Evolutionary conservation across 2,113 vertebrate species (phyloP), one percentile per base, ranked within the genome.

Genomic region (Cervus canadensis): DNA sequence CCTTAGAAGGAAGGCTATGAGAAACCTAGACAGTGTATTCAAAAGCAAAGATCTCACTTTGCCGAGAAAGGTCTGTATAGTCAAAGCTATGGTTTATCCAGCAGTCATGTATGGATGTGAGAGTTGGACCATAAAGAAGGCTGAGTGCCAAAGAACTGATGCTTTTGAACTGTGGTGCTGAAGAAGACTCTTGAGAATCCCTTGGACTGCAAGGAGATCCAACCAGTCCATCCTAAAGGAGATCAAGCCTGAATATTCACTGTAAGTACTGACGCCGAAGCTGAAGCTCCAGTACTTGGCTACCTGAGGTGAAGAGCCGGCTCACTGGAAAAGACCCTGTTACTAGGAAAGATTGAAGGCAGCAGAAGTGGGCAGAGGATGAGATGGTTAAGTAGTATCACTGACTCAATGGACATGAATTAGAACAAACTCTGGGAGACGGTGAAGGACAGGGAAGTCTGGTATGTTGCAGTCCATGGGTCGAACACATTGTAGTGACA

Each of bases 271-370:
- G 19, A 74, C 23, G 36, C 67, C 13, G 21, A 74, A 71, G n/a
- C n/a, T 23, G 10, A 71, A 74, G 67, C 67, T 40, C 67, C 19
- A 74, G 19, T 74, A 74, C 19, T 23, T 71, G 67, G 67, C 19
- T 23, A 71, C n/a, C 67, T 40, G 19, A 71, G 0, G 0, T 12
- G n/a, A 71, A 40, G 67, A 40, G n/a, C 5, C 12, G 9, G 67
- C 67, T 71, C n/a, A 71, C 19, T 71, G 67, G 9, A 36, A 71
- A 71, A 71, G n/a, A 23, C 67, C 67, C 67, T 36, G 67, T 71
- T 40, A 40, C 67, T 40, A 10, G 9, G 9, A 40, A 71, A 71
- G n/a, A 23, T 19, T 71, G 67, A 71, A 71, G 67, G 19, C 67
- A 71, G 19, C n/a, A 71, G 67, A 71, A 71, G 19, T 40, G n/a